Percentiles rank a stretch among this genome's conserved stretches.
phyloP scores from a whole-genome alignment of 2,888 invertebrate genomes.

The Lepidonotus clava region DNA sequence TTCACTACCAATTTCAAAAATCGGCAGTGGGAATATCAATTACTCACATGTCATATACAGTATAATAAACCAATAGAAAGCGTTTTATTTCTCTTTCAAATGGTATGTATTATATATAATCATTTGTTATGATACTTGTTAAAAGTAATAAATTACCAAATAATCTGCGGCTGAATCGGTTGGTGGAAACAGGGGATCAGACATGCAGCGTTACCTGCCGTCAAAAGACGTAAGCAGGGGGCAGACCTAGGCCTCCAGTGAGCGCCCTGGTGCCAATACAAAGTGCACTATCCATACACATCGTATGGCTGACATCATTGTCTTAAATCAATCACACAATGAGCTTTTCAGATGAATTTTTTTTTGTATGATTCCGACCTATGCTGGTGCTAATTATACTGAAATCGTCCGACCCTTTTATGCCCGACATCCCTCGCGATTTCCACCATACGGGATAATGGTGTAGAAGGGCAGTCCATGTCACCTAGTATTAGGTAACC shows the following conservation, averaged over 20 bases:
- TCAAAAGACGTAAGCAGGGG: background rate
- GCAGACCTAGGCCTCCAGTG: background rate
- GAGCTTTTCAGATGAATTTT: background rate
- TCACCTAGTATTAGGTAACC: conserved; percentile 5
- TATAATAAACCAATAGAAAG: too few species aligned
- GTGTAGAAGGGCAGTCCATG: background rate
- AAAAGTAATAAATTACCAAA: too few species aligned
- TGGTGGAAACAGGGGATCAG: background rate
- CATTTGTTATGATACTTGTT: too few species aligned
- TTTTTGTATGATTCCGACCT: background rate
- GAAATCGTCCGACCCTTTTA: background rate
- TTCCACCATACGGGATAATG: background rate
- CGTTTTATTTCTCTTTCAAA: too few species aligned
- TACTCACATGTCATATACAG: too few species aligned
- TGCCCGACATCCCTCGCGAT: background rate
- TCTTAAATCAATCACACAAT: background rate
- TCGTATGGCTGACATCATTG: background rate
- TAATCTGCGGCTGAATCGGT: too few species aligned
- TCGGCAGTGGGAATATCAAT: too few species aligned
- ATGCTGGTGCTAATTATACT: conserved; percentile 13
- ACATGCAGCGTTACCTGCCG: background rate
- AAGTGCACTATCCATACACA: background rate
- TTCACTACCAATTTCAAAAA: too few species aligned
- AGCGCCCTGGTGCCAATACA: background rate
- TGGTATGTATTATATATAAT: too few species aligned